Evolutionary conservation across 37 sponge, comb jelly and placozoan genomes (phyloP), one percentile per base, ranked within the genome.

Genomic region (Dysidea cf. avara): DNA sequence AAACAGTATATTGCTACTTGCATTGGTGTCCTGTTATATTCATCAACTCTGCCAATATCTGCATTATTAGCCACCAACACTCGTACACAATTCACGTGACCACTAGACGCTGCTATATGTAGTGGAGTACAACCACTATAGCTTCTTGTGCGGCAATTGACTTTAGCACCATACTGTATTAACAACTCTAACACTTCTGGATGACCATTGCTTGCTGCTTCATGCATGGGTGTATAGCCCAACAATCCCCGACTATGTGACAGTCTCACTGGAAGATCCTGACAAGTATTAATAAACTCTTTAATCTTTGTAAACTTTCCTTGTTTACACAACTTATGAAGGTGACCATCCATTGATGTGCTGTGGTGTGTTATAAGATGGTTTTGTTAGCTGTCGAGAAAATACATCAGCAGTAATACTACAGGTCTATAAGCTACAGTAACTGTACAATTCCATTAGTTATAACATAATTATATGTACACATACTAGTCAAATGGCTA

Each of bases 191-290:
- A 35, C 2, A 76, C 72, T 21, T 69, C 32, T 1, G 16, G 1
- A 3, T 83, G 78, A 25, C 88, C 88, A 16, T 49, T 64, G 49
- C 55, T 68, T 24, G 32, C 66, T 14, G 91, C 86, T 62, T 90
- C 91, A 60, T 90, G 91, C 17, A 90, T 82, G 2, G 91, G 91
- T 18, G 86, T 85, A 74, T 90, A 90, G 22, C 91, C 91, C 39
- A 72, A 90, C 18, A 81, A 78, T 0, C 91, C 91, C 16, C 64
- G 66, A 1, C 67, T 37, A 34, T 68, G 50, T 0, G 66, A 38
- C 33, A 87, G 61, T 29, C 75, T 68, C 20, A 31, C 69, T 9
- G 37, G 53, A 9, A 89, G 46, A 24, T 56, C 38, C 6, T 46
- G 56, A 16, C 73, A 14, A 16, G 29, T 54, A 11, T 75, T 47